Percentiles rank a stretch among this genome's conserved stretches.
Evolutionary conservation across 2,113 vertebrate species (phyloP).

Genomic region (Cryptotis parvus): DNA sequence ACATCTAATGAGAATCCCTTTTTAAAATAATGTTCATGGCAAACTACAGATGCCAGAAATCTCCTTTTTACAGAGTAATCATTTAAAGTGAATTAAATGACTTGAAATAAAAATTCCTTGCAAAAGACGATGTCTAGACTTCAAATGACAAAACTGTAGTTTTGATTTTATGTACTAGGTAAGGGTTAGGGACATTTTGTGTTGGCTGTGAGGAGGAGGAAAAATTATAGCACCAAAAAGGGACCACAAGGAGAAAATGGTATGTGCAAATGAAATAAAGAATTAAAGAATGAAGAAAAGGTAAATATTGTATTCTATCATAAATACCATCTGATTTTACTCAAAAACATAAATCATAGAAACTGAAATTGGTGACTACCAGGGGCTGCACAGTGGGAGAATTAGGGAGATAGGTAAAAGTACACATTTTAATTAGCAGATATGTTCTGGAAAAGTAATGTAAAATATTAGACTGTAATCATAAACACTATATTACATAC

Average conservation of each 20-base stretch:
- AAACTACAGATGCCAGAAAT: slow-evolving; percentile 12
- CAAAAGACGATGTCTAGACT: background rate
- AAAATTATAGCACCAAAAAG: background rate
- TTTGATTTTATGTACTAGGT: background rate
- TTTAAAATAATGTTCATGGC: background rate
- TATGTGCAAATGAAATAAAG: background rate
- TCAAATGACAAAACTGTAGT: background rate
- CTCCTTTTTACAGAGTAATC: background rate
- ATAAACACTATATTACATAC: background rate
- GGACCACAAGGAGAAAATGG: background rate
- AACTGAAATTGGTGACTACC: background rate
- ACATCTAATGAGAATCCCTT: background rate
- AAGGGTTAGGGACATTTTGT: background rate
- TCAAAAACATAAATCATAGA: background rate
- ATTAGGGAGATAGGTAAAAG: background rate
- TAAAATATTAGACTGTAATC: background rate
- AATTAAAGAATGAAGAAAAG: background rate
- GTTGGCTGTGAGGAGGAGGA: background rate
- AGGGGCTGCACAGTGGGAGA: background rate
- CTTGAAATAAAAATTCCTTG: background rate
- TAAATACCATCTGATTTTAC: background rate
- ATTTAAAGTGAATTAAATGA: background rate
- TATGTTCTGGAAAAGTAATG: background rate
- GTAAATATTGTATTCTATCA: background rate
- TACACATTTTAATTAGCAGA: background rate